Conservation (phyloP, 35 echinoderm and acorn worm genomes). For the Lytechinus variegatus region DNA sequence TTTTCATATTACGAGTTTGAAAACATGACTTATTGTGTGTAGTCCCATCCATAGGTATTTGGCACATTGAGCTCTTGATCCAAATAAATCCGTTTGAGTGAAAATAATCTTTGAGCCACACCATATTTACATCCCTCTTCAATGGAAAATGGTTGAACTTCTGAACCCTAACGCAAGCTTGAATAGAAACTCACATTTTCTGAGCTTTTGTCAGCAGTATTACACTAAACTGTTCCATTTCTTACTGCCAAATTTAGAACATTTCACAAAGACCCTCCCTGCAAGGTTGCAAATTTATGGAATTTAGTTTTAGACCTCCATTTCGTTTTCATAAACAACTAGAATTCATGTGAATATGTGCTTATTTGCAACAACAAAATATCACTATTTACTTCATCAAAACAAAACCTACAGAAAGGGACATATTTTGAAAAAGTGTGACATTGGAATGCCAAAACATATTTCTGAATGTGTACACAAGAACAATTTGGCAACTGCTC, state of each 20-base stretch:
- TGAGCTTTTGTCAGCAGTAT: background rate
- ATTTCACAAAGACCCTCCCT: background rate
- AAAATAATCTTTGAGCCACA: background rate
- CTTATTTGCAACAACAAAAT: background rate
- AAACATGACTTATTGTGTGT: background rate
- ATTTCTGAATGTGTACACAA: background rate
- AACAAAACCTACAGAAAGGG: background rate
- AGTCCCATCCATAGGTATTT: background rate
- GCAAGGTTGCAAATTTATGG: background rate
- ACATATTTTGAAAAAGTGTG: background rate
- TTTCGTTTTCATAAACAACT: background rate
- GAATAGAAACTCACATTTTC: slow-evolving; percentile 19
- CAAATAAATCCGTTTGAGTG: background rate
- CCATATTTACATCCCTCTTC: slow-evolving; percentile 10
- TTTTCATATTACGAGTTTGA: background rate
- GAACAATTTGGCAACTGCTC: background rate
- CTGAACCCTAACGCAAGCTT: background rate
- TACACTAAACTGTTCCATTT: background rate
- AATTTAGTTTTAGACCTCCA: no score
- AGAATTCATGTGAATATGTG: background rate
- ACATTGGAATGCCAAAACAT: background rate
- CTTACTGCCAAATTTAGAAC: slow-evolving; percentile 2
- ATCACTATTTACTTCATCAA: background rate
- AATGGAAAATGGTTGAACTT: background rate
- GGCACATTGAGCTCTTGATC: background rate